phyloP scores from a whole-genome alignment of 2,797 vertebrate genomes.

The Karalla daura region DNA sequence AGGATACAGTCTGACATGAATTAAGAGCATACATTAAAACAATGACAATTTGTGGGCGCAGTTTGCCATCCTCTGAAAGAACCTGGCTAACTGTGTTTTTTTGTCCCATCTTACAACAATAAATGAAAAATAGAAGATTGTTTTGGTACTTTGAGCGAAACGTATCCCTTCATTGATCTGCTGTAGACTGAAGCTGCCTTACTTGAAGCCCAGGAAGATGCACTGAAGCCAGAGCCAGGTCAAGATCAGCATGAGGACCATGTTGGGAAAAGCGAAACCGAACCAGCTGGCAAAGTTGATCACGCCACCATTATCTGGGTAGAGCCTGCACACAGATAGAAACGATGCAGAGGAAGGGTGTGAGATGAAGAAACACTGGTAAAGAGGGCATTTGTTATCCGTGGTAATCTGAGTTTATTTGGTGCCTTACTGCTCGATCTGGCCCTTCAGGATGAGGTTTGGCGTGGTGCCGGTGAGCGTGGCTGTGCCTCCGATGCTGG shows the following conservation, averaged over 20 bases:
- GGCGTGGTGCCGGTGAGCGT: constrained; percentile 94
- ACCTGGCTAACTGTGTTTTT: too few relatives aligned
- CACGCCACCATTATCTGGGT: constrained; percentile 76
- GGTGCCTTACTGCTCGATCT: constrained; percentile 87
- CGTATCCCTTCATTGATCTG: background rate
- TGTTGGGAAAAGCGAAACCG: constrained; percentile 90
- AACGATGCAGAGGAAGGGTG: background rate
- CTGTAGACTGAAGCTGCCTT: constrained; percentile 67
- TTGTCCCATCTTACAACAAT: too few relatives aligned
- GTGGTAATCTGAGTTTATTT: background rate
- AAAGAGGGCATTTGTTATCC: too few relatives aligned
- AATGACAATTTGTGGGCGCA: too few relatives aligned
- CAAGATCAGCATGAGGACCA: constrained; percentile 86
- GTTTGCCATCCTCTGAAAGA: too few relatives aligned
- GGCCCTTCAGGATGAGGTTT: constrained; percentile 94
- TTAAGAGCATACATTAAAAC: too few relatives aligned
- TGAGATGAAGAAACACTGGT: background rate
- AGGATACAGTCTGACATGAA: background rate
- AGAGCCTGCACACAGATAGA: constrained; percentile 81
- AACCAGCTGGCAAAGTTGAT: constrained; percentile 98
- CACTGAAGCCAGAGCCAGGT: constrained; percentile 92
- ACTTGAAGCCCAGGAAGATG: constrained; percentile 91
- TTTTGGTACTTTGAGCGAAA: too few relatives aligned
- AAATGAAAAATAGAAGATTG: too few relatives aligned
- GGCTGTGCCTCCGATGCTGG: constrained; percentile 94